A percentile compares a stretch with the other conserved stretches of the same genome.
phyloP scores from a whole-genome alignment of 64 coral and sea anemone genomes.

The Porites australiensis region DNA sequence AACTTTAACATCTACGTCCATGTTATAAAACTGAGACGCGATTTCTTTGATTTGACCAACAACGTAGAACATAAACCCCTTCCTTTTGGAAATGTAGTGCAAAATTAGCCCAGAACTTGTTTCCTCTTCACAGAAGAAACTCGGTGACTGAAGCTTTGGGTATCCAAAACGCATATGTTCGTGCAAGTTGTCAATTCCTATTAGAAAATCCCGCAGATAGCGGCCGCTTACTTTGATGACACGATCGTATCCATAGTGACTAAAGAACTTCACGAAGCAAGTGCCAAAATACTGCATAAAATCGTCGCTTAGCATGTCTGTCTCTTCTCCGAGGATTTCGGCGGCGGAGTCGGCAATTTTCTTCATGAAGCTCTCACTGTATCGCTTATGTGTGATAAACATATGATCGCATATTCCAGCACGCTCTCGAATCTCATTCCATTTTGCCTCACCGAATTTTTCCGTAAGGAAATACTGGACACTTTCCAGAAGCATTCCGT shows the following conservation, averaged over 20 bases:
- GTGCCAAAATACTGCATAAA: constrained; percentile 86
- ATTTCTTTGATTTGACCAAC: constrained; percentile 90
- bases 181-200: constrained; percentile 89
- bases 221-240: constrained; percentile 91
- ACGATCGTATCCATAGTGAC: constrained; percentile 88
- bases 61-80: constrained; percentile 80
- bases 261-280: constrained; percentile 92
- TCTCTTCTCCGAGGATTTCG: constrained; percentile 46
- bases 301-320: constrained; percentile 74
- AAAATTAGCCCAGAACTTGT: constrained; percentile 66
- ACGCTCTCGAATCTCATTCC: constrained; percentile 65
- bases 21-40: constrained; percentile 70
- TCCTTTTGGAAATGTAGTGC: constrained; percentile 77
- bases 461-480: constrained; percentile 67
- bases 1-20: constrained; percentile 73
- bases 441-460: constrained; percentile 77
- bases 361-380: constrained; percentile 73
- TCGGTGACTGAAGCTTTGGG: constrained; percentile 83
- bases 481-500: constrained; percentile 82
- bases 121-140: constrained; percentile 88
- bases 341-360: constrained; percentile 70
- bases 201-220: constrained; percentile 84
- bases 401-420: constrained; percentile 53
- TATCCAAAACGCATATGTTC: constrained; percentile 96
- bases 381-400: constrained; percentile 73